A percentile compares a stretch with the other conserved stretches of the same genome.
Evolutionary conservation across 2,113 vertebrate genomes (phyloP).

Genomic region (Psilopogon haemacephalus): DNA sequence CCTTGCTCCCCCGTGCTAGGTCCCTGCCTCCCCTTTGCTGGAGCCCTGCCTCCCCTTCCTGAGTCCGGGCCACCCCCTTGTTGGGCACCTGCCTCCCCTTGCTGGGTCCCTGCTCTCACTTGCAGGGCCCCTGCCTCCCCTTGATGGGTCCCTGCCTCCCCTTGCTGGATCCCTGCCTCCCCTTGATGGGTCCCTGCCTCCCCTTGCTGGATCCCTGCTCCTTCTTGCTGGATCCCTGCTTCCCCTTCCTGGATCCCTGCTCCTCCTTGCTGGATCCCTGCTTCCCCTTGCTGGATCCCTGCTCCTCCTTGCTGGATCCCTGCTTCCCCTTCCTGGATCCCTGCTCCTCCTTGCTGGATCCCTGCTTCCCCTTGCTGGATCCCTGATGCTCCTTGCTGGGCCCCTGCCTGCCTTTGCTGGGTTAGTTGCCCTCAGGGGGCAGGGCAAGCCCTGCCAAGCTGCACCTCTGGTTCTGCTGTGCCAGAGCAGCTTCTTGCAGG

Average conservation of each 20-base stretch:
- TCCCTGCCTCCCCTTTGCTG: no score
- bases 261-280: background rate
- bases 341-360: background rate
- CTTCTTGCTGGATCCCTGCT: background rate
- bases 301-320: background rate
- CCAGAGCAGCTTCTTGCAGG: background rate
- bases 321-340: background rate
- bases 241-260: background rate
- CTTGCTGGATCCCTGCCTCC: background rate
- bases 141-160: background rate
- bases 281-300: no score
- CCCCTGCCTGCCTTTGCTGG: background rate
- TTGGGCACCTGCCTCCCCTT: background rate
- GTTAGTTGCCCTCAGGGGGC: background rate
- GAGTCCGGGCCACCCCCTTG: no score
- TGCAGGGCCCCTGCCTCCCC: no score
- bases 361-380: background rate
- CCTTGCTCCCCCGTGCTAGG: no score
- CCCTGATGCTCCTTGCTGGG: background rate
- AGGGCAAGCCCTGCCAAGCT: background rate
- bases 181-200: background rate
- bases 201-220: background rate
- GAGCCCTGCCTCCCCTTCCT: no score
- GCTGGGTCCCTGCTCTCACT: background rate
- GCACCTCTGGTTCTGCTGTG: accelerated